Conservation (phyloP, 2,888 invertebrate species). For the Oscheius myriophilus region DNA sequence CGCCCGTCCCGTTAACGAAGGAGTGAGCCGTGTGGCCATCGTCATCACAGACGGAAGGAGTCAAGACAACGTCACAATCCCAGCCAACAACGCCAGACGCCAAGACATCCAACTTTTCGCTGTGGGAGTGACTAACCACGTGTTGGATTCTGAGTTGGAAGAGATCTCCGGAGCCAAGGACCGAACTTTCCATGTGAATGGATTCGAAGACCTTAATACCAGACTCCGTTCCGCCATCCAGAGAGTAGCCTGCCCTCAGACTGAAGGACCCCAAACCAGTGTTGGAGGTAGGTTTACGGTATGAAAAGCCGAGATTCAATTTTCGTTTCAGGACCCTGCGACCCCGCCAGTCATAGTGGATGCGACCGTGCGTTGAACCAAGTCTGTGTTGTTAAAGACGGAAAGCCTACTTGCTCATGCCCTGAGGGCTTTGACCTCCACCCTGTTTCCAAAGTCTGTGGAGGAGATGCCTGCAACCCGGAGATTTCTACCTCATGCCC, state of each 20-base stretch:
- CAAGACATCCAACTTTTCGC: slow-evolving; percentile 70
- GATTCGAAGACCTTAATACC: slow-evolving; percentile 67
- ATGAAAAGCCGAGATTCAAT: slow-evolving; percentile 30
- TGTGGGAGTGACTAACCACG: slow-evolving; percentile 70
- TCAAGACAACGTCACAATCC: slow-evolving; percentile 67
- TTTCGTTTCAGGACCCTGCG: slow-evolving; percentile 52
- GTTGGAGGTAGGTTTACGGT: slow-evolving; percentile 34
- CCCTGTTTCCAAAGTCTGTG: slow-evolving; percentile 64
- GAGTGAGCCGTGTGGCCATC: slow-evolving; percentile 68
- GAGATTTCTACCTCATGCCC: slow-evolving; percentile 64
- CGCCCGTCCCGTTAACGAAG: slow-evolving; percentile 46
- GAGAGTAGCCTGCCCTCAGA: slow-evolving; percentile 61
- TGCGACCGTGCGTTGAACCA: slow-evolving; percentile 65
- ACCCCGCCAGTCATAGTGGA: slow-evolving; percentile 57
- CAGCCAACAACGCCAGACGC: slow-evolving; percentile 63
- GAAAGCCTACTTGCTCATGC: slow-evolving; percentile 56
- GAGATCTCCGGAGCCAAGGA: slow-evolving; percentile 58
- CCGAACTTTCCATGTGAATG: slow-evolving; percentile 63
- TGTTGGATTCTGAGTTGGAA: slow-evolving; percentile 59
- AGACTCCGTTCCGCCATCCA: slow-evolving; percentile 63
- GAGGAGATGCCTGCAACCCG: slow-evolving; percentile 66
- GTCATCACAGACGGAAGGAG: slow-evolving; percentile 72
- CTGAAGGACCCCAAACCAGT: slow-evolving; percentile 32
- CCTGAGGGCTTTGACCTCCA: slow-evolving; percentile 65
- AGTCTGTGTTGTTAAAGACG: slow-evolving; percentile 52